Conservation (phyloP, 2,113 vertebrate genomes). For the Zootoca vivipara region DNA sequence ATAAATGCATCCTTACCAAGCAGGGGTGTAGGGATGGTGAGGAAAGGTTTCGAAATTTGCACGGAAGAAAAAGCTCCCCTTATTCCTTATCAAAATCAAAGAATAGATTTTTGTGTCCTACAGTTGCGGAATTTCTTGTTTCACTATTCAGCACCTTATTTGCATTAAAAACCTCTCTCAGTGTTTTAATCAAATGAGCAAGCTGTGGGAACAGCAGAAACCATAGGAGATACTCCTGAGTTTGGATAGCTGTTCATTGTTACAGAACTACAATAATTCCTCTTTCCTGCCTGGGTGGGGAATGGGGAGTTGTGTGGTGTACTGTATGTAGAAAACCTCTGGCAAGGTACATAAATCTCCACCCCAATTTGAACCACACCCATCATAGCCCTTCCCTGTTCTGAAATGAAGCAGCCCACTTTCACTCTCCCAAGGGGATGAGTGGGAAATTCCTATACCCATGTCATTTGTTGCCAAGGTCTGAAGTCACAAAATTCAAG, state of each 20-base stretch:
- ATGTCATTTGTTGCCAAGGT: neutral
- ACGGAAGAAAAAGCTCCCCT: neutral
- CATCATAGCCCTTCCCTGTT: too few relatives aligned
- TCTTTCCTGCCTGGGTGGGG: too few relatives aligned
- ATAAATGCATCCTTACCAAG: neutral
- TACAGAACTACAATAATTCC: neutral
- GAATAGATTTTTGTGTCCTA: neutral
- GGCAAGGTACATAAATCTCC: too few relatives aligned
- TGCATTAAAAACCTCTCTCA: neutral
- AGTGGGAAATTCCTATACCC: neutral
- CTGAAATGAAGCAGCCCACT: too few relatives aligned
- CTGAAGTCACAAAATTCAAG: neutral
- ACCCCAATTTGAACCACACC: too few relatives aligned
- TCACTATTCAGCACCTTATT: neutral
- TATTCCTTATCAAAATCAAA: neutral
- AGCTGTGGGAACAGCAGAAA: neutral
- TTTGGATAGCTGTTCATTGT: neutral
- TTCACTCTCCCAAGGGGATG: too few relatives aligned
- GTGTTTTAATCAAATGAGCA: neutral
- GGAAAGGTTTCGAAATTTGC: accelerated
- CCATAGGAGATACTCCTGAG: neutral
- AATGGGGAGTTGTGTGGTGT: too few relatives aligned
- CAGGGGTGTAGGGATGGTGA: neutral
- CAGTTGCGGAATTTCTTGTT: neutral
- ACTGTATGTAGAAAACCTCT: too few relatives aligned